Evolutionary conservation across 2,888 invertebrate species (phyloP).

Genomic region (Macrosiphum euphorbiae): DNA sequence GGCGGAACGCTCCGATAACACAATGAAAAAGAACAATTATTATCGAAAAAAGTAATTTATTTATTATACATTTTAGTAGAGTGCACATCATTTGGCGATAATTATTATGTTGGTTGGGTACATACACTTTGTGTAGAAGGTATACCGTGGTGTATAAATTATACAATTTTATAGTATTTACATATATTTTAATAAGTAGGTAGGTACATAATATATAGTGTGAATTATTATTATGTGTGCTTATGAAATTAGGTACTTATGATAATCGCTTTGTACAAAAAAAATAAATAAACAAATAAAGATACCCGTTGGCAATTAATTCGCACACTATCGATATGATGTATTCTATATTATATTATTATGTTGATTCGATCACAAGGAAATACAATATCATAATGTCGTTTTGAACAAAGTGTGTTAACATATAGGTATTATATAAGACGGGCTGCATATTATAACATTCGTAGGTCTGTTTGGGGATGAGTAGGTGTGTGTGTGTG

Average conservation of each 20-base stretch:
- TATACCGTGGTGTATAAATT: not conserved
- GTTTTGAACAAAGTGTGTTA: not conserved
- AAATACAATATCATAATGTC: not conserved
- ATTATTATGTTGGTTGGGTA: not conserved
- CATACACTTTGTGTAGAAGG: not conserved
- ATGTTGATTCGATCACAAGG: not conserved
- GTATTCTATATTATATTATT: too few relatives aligned
- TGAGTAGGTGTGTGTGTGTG: not conserved
- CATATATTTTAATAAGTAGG: not conserved
- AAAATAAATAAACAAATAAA: not conserved
- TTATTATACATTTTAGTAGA: not conserved
- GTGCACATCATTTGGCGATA: too few relatives aligned
- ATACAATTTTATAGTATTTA: not conserved
- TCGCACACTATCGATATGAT: too few relatives aligned
- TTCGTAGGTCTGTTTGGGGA: too few relatives aligned
- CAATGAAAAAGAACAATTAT: not conserved
- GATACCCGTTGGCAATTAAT: too few relatives aligned
- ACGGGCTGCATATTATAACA: not conserved
- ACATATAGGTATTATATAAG: not conserved
- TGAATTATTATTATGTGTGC: not conserved
- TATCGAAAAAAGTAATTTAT: not conserved
- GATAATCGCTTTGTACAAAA: not conserved
- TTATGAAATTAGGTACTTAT: not conserved
- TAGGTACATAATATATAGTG: not conserved
- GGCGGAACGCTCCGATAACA: not conserved